Conservation (phyloP, 2,797 vertebrate species). For the Champsocephalus esox region DNA sequence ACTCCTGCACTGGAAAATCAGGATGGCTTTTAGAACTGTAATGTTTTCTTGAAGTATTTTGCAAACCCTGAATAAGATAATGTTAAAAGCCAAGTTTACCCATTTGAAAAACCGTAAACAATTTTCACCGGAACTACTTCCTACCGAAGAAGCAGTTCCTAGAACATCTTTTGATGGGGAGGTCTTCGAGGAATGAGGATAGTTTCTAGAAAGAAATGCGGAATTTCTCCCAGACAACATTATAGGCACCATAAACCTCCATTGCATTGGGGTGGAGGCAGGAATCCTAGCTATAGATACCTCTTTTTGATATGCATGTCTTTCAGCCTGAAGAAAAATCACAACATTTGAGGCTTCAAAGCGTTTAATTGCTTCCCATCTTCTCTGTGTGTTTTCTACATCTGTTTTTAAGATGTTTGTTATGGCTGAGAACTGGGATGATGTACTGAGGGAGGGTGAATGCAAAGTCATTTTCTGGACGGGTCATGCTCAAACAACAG, state of each 20-base stretch:
- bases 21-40: slow-evolving; percentile 30
- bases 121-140: not conserved
- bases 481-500: slow-evolving; percentile 55
- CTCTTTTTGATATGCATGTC: slow-evolving; percentile 39
- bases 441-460: slow-evolving; percentile 32
- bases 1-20: slow-evolving; percentile 30
- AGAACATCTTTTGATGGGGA: not conserved
- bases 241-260: not conserved
- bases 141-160: not conserved
- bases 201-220: slow-evolving; percentile 4
- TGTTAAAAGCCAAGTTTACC: slow-evolving; percentile 5
- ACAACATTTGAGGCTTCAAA: slow-evolving; percentile 19
- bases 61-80: slow-evolving; percentile 18
- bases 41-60: slow-evolving; percentile 25
- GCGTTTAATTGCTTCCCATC: slow-evolving; percentile 42
- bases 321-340: slow-evolving; percentile 20
- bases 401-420: slow-evolving; percentile 23
- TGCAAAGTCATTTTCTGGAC: slow-evolving; percentile 59
- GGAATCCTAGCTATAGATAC: not conserved
- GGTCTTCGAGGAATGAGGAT: slow-evolving; percentile 15
- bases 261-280: not conserved
- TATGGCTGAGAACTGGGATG: slow-evolving; percentile 23
- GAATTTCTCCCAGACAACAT: slow-evolving; percentile 4
- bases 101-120: not conserved
- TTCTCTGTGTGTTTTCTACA: not conserved